Evolutionary conservation across 2,888 invertebrate genomes (phyloP).

Genomic region (Acholoe squamosa): DNA sequence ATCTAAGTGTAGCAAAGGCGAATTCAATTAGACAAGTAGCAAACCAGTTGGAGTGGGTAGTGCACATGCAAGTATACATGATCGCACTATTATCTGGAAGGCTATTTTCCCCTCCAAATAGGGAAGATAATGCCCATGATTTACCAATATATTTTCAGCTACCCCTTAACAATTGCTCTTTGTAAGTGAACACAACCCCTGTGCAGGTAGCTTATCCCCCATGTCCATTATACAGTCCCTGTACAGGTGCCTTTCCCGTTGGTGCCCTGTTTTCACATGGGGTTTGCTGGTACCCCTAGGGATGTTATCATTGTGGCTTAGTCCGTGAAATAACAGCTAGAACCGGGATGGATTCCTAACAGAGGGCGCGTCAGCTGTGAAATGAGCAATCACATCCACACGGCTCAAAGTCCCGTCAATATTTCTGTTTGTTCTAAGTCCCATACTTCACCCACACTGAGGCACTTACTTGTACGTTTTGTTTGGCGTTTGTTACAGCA

Average conservation of each 20-base stretch:
- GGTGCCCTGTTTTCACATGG: not conserved
- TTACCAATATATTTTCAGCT: slow-evolving; percentile 10
- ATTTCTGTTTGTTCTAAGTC: slow-evolving; percentile 16
- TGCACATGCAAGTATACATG: too few relatives aligned
- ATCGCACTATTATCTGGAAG: too few relatives aligned
- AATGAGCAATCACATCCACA: slow-evolving; percentile 3
- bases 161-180: not conserved
- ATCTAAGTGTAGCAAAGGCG: too few relatives aligned
- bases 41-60: too few relatives aligned
- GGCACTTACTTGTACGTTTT: not conserved
- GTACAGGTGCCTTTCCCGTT: not conserved
- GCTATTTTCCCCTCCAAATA: too few relatives aligned
- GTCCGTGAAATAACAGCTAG: slow-evolving; percentile 18
- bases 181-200: not conserved
- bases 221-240: not conserved
- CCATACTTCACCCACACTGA: slow-evolving; percentile 14
- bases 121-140: not conserved
- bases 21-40: too few relatives aligned
- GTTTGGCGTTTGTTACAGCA: not conserved
- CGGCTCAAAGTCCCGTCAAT: not conserved
- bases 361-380: slow-evolving; percentile 17
- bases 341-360: not conserved
- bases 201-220: not conserved
- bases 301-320: not conserved
- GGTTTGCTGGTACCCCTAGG: not conserved